Conservation (phyloP, 2,888 invertebrate genomes). For the Caenorhabditis afra region DNA sequence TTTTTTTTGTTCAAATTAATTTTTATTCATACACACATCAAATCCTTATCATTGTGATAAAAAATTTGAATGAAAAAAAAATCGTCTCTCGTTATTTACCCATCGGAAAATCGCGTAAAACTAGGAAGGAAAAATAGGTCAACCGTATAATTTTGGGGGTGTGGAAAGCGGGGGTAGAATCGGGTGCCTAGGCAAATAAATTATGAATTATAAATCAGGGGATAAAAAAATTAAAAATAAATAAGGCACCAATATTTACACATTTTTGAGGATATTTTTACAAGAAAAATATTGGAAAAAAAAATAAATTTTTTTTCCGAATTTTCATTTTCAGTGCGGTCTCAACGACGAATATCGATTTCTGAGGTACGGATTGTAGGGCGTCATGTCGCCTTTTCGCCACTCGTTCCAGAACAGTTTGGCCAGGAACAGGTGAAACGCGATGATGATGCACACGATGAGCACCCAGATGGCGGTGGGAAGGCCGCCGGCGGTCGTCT, state of each 20-base stretch:
- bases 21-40: too few relatives aligned
- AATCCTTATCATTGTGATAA: slow-evolving; percentile 27
- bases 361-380: slow-evolving; percentile 70
- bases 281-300: neutral
- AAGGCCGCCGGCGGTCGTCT: slow-evolving; percentile 90
- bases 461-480: slow-evolving; percentile 94
- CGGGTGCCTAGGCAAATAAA: slow-evolving; percentile 7
- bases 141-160: too few relatives aligned
- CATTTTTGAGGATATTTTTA: too few relatives aligned
- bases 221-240: too few relatives aligned
- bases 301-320: neutral
- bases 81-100: neutral
- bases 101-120: neutral
- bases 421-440: slow-evolving; percentile 93
- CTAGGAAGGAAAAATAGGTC: too few relatives aligned
- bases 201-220: slow-evolving; percentile 18
- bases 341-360: slow-evolving; percentile 63
- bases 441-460: slow-evolving; percentile 89
- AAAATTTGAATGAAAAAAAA: slow-evolving; percentile 2
- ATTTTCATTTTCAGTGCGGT: slow-evolving; percentile 52
- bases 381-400: slow-evolving; percentile 72
- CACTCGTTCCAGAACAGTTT: slow-evolving; percentile 88
- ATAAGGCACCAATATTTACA: too few relatives aligned
- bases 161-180: slow-evolving; percentile 14
- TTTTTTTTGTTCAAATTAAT: too few relatives aligned